Percentiles rank a stretch among this genome's conserved stretches.
phyloP scores from a whole-genome alignment of 2,113 vertebrate genomes.

The Coptodon bakossiorum region DNA sequence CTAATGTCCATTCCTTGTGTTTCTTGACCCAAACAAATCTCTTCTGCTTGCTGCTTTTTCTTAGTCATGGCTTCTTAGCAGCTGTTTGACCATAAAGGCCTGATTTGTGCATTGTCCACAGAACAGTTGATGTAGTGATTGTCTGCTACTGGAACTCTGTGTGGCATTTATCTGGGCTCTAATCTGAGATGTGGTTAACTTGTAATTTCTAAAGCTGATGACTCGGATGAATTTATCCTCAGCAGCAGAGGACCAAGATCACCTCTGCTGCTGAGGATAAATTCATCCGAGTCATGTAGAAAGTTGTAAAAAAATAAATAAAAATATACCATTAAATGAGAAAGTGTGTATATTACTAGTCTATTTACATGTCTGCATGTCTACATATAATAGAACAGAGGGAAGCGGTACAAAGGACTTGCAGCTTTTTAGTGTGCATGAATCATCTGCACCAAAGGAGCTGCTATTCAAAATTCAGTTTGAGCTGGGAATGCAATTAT shows the following conservation, averaged over 20 bases:
- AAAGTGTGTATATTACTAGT: neutral
- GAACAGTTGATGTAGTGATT: neutral
- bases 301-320: neutral
- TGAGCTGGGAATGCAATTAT: conserved; percentile 4
- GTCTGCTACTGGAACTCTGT: neutral
- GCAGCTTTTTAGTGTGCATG: neutral
- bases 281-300: no score
- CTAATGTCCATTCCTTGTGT: neutral
- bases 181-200: neutral
- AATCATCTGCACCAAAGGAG: neutral
- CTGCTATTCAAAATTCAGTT: neutral
- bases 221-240: neutral
- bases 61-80: neutral
- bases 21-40: neutral
- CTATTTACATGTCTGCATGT: neutral
- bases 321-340: neutral
- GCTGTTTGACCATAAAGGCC: neutral
- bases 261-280: no score
- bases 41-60: neutral
- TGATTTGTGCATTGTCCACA: neutral
- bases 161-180: neutral
- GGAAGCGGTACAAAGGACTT: neutral
- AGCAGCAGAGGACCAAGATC: neutral
- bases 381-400: neutral
- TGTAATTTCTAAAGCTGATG: neutral